Conservation (phyloP, 2,888 invertebrate species). For the Epirrita christyi region DNA sequence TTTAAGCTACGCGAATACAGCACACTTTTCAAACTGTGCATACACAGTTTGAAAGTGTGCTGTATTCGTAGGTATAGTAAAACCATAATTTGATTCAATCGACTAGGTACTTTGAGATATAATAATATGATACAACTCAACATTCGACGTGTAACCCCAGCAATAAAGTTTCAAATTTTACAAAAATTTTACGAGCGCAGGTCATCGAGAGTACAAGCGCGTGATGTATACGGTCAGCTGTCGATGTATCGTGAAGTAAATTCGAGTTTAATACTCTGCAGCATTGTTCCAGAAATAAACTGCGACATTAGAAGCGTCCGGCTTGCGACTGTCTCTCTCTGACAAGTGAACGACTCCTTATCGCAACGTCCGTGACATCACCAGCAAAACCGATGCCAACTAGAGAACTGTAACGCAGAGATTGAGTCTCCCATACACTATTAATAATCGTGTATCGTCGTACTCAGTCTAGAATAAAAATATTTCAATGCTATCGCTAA, state of each 20-base stretch:
- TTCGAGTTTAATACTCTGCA: slow-evolving; percentile 57
- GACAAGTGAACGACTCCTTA: slow-evolving; percentile 76
- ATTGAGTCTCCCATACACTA: slow-evolving; percentile 42
- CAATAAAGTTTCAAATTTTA: slow-evolving; percentile 8
- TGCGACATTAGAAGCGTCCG: slow-evolving; percentile 43
- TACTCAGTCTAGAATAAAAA: not conserved
- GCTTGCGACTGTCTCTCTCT: slow-evolving; percentile 55
- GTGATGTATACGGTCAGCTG: slow-evolving; percentile 49
- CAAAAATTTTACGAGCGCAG: slow-evolving; percentile 5
- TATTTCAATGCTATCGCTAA: not conserved
- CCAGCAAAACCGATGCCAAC: slow-evolving; percentile 59
- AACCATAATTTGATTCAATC: too few relatives aligned
- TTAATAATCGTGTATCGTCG: slow-evolving; percentile 42
- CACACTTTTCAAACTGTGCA: not conserved
- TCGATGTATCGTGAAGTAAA: slow-evolving; percentile 50
- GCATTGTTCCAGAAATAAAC: slow-evolving; percentile 74
- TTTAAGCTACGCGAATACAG: not conserved
- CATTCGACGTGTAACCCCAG: slow-evolving; percentile 4
- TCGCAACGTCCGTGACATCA: slow-evolving; percentile 69
- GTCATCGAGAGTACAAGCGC: slow-evolving; percentile 12
- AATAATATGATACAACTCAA: not conserved
- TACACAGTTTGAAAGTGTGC: too few relatives aligned
- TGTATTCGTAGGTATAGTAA: too few relatives aligned
- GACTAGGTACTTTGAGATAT: too few relatives aligned
- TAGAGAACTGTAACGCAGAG: slow-evolving; percentile 52